phyloP scores from a whole-genome alignment of 2,113 vertebrate genomes.

The Peromyscus leucopus region DNA sequence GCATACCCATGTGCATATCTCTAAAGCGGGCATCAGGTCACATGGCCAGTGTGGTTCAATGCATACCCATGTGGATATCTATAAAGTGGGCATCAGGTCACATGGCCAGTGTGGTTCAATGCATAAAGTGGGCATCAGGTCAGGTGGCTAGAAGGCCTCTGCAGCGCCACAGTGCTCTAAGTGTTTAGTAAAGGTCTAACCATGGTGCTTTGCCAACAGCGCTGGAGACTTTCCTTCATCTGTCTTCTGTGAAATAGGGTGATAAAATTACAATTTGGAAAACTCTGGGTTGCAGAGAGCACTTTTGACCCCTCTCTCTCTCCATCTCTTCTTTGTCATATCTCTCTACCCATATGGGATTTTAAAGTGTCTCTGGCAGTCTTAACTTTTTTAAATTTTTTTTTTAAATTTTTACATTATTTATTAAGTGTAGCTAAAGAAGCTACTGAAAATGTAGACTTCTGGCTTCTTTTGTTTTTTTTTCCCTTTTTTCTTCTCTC shows the following conservation, averaged over 20 bases:
- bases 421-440: too few species aligned
- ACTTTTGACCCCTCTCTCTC: neutral
- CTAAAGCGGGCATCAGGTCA: too few species aligned
- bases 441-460: too few species aligned
- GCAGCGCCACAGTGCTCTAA: neutral
- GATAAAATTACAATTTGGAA: slow-evolving; percentile 13
- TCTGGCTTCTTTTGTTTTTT: neutral
- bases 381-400: neutral
- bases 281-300: neutral
- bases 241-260: neutral
- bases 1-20: too few species aligned
- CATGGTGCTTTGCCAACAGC: neutral
- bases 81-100: too few species aligned
- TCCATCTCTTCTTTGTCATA: neutral
- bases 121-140: neutral
- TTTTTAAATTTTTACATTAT: too few species aligned
- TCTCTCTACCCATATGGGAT: neutral
- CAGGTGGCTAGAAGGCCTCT: neutral
- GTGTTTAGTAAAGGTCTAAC: neutral
- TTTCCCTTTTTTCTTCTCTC: neutral
- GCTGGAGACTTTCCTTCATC: neutral
- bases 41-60: too few species aligned
- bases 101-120: neutral
- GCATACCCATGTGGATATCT: too few species aligned
- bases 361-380: neutral